Conservation (phyloP, 2,797 vertebrate species). For the Acipenser ruthenus region DNA sequence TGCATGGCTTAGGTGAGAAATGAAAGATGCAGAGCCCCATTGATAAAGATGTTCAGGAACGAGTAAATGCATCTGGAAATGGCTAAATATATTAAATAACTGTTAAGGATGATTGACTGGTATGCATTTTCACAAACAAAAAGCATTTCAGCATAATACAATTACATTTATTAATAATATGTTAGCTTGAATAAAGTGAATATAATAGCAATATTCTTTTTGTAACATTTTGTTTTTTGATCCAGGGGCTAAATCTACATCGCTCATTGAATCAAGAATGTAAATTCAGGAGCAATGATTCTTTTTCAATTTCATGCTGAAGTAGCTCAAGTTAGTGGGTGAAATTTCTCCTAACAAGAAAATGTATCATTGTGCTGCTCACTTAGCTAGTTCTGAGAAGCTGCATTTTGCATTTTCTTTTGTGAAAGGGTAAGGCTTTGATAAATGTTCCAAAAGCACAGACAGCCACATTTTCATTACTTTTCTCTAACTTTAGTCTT, state of each 20-base stretch:
- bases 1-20: conserved; percentile 64
- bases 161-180: conserved; percentile 60
- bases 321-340: conserved; percentile 95
- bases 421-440: conserved; percentile 67
- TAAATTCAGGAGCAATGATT: conserved; percentile 97
- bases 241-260: conserved; percentile 76
- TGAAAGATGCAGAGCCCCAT: conserved; percentile 56
- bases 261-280: conserved; percentile 97
- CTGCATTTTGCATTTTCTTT: conserved; percentile 54
- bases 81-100: conserved; percentile 41
- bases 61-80: conserved; percentile 45
- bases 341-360: conserved; percentile 99
- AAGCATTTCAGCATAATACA: conserved; percentile 40
- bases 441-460: conserved; percentile 80
- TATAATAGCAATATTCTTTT: conserved; percentile 48
- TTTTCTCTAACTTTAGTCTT: conserved; percentile 51
- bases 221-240: conserved; percentile 44
- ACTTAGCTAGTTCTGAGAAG: conserved; percentile 75
- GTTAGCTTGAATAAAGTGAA: conserved; percentile 49
- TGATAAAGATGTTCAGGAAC: conserved; percentile 67
- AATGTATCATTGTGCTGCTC: conserved; percentile 96
- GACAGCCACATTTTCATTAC: conserved; percentile 60
- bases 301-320: conserved; percentile 99
- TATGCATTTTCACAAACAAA: conserved; percentile 57
- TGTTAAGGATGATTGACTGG: conserved; percentile 45